Percentiles rank a stretch among this genome's conserved stretches.
Conservation (phyloP, 2,113 vertebrate genomes). For the Hoplias malabaricus region DNA sequence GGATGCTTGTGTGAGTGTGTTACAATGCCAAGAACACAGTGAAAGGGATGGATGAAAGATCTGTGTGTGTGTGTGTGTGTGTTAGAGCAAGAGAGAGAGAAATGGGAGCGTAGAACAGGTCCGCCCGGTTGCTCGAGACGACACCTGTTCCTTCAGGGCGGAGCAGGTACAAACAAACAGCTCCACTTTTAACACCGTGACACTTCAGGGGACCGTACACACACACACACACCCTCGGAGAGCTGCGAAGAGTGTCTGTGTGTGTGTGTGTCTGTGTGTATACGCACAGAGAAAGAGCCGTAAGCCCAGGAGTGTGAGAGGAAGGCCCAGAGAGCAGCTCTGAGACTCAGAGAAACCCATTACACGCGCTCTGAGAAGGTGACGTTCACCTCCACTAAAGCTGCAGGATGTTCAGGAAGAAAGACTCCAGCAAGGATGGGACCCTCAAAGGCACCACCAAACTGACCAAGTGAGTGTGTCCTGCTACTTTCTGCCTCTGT, state of each 20-base stretch:
- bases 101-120: slow-evolving; percentile 66
- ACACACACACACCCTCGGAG: slow-evolving; percentile 11
- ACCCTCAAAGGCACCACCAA: slow-evolving; percentile 17
- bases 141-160: slow-evolving; percentile 69
- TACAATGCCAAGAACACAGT: background rate
- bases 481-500: background rate
- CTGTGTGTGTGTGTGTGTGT: slow-evolving; percentile 1
- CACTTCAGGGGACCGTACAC: slow-evolving; percentile 26
- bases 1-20: no score
- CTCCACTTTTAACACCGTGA: slow-evolving; percentile 49
- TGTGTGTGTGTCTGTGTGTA: background rate
- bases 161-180: slow-evolving; percentile 52
- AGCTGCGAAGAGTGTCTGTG: slow-evolving; percentile 6
- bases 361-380: slow-evolving; percentile 10
- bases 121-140: slow-evolving; percentile 60
- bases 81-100: slow-evolving; percentile 9
- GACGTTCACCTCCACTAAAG: slow-evolving; percentile 15
- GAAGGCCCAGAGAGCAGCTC: background rate
- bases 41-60: background rate
- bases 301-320: background rate
- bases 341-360: slow-evolving; percentile 10
- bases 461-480: slow-evolving; percentile 41
- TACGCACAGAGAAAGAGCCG: background rate
- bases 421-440: slow-evolving; percentile 32
- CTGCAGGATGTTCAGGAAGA: slow-evolving; percentile 52